These are phyloP conservation scores for Drosophila neonasuta DNA, from an alignment of 2,888 invertebrate species.

Conservation along the genomic window DNA sequence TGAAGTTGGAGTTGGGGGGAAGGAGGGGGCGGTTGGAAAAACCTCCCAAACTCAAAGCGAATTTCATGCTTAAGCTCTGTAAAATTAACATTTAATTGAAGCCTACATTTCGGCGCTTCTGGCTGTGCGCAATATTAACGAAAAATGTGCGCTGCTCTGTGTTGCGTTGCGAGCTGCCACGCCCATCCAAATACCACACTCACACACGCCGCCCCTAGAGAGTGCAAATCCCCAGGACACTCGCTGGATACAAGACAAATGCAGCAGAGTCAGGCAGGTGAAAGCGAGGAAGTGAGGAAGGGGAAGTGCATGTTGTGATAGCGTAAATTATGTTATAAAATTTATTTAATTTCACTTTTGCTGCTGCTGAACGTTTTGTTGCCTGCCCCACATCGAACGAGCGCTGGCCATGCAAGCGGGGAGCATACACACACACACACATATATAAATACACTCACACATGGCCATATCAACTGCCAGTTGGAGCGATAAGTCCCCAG, in stretches of 20 bases:
- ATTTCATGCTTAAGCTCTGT: slow-evolving; percentile 78
- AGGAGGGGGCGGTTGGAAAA: not conserved
- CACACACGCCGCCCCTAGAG: not conserved
- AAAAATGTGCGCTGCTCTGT: slow-evolving; percentile 25
- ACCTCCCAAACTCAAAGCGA: slow-evolving; percentile 40
- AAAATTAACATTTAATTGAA: slow-evolving; percentile 78
- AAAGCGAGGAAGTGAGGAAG: not conserved
- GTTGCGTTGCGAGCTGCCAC: slow-evolving; percentile 3
- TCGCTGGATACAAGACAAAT: slow-evolving; percentile 46
- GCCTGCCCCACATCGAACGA: slow-evolving; percentile 43
- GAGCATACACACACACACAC: slow-evolving; percentile 7
- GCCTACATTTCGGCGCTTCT: slow-evolving; percentile 64
- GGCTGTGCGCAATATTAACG: slow-evolving; percentile 50
- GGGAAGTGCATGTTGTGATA: slow-evolving; percentile 71
- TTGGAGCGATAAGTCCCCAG: slow-evolving; percentile 59
- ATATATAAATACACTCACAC: slow-evolving; percentile 3
- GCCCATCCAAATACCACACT: slow-evolving; percentile 3
- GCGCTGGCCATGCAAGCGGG: slow-evolving; percentile 46
- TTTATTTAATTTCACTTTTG: slow-evolving; percentile 75
- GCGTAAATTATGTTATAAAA: slow-evolving; percentile 78
- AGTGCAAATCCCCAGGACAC: slow-evolving; percentile 51
- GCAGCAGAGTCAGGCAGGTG: slow-evolving; percentile 27
- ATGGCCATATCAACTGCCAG: slow-evolving; percentile 50
- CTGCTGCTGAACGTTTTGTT: slow-evolving; percentile 64
- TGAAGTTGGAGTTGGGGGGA: not conserved